phyloP scores from a whole-genome alignment of 2,113 vertebrate species.

The Potamarius usumacintae region DNA sequence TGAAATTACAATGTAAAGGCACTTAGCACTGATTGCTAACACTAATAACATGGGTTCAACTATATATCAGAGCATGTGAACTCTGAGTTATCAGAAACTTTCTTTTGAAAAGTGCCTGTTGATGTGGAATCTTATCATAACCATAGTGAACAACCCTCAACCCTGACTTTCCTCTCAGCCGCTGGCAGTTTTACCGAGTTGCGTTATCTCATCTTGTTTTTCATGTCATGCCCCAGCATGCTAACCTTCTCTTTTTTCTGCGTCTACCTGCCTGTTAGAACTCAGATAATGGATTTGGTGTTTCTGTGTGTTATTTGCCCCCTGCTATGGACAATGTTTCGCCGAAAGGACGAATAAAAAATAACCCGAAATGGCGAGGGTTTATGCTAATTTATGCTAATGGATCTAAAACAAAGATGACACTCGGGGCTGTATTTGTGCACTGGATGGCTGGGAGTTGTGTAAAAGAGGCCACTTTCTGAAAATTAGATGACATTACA shows the following conservation, averaged over 20 bases:
- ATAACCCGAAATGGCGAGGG: not conserved
- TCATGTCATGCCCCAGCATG: not conserved
- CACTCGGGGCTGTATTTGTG: not conserved
- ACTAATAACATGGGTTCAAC: not conserved
- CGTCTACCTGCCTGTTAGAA: not conserved
- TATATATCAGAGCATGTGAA: not conserved
- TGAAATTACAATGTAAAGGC: not conserved
- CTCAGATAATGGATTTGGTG: conserved; percentile 6
- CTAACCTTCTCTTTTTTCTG: not conserved
- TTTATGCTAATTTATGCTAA: conserved; percentile 26
- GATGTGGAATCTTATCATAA: not conserved
- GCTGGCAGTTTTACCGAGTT: too few species aligned
- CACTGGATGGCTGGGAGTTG: not conserved
- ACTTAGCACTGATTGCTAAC: not conserved
- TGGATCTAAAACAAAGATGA: not conserved
- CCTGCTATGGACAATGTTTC: not conserved
- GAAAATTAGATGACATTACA: not conserved
- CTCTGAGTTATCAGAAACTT: not conserved
- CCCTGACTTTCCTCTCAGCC: not conserved
- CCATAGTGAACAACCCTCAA: not conserved
- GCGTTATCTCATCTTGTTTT: not conserved
- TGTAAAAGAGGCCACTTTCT: conserved; percentile 2
- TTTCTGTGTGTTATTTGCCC: conserved; percentile 1
- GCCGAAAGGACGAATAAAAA: not conserved
- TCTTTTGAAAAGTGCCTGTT: not conserved